Evolutionary conservation across 2,797 vertebrate species (phyloP), one percentile per base, ranked within the genome.

Genomic region (Clarias fuscus): DNA sequence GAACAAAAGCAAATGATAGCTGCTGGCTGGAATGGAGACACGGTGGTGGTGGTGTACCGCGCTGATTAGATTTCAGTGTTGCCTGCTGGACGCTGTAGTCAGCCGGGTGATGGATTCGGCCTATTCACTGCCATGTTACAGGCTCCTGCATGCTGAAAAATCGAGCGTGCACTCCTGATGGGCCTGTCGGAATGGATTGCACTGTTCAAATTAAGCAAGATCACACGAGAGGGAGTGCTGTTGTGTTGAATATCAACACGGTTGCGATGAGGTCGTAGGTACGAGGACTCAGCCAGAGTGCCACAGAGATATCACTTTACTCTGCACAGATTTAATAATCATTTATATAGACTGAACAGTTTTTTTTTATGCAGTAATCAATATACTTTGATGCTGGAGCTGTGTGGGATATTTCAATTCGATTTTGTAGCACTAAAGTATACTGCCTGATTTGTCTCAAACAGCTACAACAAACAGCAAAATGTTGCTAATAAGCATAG

Each of bases 1-100:
- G 53, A 85, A 67, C 62, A 67, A 85, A 77, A 68, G 73, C 61
- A 77, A 78, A 85, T 68, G 84, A 78, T 67, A 67, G 83, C 43
- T 67, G 61, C 24, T 53, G 48, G 73, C 62, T 37, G 73, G 84
- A 78, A 78, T 20, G 48, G 73, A 58, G 84, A 78, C 62, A 5
- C 6, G 27, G 37, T 64, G 59, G 59, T 64, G 67, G 81, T 70
- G 43, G 64, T 85, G 64, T 40, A 48, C 65, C 24, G n/a, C 58
- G 84, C 43, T 85, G 84, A 85, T 85, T 85, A 77, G 62, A 76
- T 58, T 76, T 85, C 70, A 20, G 37, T 7, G 58, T n/a, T 65
- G 78, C 22, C 78, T 43, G 78, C 78, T 80, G 37, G 61, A 80
- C 77, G 37, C 59, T 17, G 70, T 64, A 33, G 2, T 85, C 40